These are phyloP conservation scores for Lophius piscatorius DNA, from an alignment of 2,113 vertebrate species.

Conservation along the genomic window DNA sequence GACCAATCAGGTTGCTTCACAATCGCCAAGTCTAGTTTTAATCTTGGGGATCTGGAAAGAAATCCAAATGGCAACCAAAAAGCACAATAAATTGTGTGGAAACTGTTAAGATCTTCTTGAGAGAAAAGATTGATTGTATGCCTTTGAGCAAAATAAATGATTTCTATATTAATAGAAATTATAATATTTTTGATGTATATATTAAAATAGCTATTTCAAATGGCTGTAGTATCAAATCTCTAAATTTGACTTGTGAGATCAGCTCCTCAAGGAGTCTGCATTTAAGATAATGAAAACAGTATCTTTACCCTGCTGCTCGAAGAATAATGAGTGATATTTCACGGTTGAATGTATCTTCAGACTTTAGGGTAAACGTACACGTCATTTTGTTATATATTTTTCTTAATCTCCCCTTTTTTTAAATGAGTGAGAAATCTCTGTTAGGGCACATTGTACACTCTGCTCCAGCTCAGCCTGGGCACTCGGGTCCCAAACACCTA, in stretches of 20 bases:
- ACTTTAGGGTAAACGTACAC: background rate
- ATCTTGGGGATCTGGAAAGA: constrained; percentile 81
- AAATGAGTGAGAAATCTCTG: constrained; percentile 57
- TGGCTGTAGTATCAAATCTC: constrained; percentile 27
- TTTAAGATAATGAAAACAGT: constrained; percentile 27
- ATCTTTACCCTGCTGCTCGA: constrained; percentile 9
- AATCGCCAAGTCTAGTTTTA: constrained; percentile 99
- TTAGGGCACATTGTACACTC: constrained; percentile 77
- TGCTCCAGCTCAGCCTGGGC: constrained; percentile 84
- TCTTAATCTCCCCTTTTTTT: constrained; percentile 3
- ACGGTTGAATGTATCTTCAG: constrained; percentile 13
- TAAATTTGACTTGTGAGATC: constrained; percentile 25
- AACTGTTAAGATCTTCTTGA: constrained; percentile 27
- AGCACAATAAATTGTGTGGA: constrained; percentile 56
- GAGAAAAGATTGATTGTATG: constrained; percentile 33
- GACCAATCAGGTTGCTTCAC: constrained; percentile 99
- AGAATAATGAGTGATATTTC: constrained; percentile 19
- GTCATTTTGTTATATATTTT: constrained; percentile 11
- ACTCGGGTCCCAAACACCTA: constrained; percentile 85
- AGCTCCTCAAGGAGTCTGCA: constrained; percentile 25
- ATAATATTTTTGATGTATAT: constrained; percentile 17
- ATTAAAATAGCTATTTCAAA: constrained; percentile 8
- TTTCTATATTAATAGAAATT: constrained; percentile 6
- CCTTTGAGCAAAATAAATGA: constrained; percentile 27
- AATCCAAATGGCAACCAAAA: constrained; percentile 74